These are phyloP conservation scores for Pocillopora verrucosa DNA, from an alignment of 64 coral and sea anemone species.

Conservation along the genomic window DNA sequence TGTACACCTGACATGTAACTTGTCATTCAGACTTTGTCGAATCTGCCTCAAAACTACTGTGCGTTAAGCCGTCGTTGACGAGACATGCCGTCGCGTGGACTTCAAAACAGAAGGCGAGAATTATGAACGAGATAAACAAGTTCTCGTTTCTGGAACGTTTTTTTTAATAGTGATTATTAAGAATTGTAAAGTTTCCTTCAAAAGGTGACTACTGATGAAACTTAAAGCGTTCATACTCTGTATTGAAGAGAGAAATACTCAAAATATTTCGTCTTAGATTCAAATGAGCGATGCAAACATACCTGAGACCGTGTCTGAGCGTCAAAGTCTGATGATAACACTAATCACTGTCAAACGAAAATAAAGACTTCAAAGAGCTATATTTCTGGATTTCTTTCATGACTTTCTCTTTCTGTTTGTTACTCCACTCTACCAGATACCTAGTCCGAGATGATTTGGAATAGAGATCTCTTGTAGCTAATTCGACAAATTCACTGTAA, in stretches of 20 bases:
- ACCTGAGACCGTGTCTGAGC: too few species aligned
- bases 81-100: background rate
- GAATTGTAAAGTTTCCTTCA: too few species aligned
- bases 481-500: background rate
- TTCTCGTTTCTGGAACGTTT: background rate
- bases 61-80: background rate
- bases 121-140: background rate
- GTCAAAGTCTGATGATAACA: too few species aligned
- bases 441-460: background rate
- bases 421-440: background rate
- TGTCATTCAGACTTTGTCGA: background rate
- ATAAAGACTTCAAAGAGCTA: background rate
- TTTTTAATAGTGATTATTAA: background rate
- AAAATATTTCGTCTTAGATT: too few species aligned
- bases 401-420: background rate
- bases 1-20: background rate
- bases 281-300: too few species aligned
- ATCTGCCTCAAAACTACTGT: background rate
- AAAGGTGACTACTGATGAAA: too few species aligned
- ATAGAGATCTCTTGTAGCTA: background rate
- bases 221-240: too few species aligned
- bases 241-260: too few species aligned
- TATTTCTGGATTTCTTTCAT: background rate
- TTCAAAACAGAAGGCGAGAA: background rate
- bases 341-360: constrained; percentile 6